Evolutionary conservation across 2,113 vertebrate genomes (phyloP).

Genomic region (Channa argus): DNA sequence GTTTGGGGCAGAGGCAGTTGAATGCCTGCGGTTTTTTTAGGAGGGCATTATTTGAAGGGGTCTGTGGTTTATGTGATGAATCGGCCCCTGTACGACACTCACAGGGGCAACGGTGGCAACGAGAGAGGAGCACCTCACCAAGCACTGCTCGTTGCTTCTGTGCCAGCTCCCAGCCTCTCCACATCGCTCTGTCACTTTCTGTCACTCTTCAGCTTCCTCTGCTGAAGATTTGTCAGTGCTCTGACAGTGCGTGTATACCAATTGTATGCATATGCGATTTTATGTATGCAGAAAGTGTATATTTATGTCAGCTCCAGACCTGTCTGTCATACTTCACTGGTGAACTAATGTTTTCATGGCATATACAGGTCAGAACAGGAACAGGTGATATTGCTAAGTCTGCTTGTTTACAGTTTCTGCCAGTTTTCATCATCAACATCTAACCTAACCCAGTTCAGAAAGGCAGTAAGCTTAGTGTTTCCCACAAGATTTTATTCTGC

Average conservation of each 20-base stretch:
- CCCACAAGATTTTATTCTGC: too few relatives aligned
- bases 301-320: background rate
- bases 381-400: background rate
- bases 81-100: background rate
- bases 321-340: slow-evolving; percentile 1
- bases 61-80: slow-evolving; percentile 20
- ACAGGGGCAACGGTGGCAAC: background rate
- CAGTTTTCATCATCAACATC: too few relatives aligned
- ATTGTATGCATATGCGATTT: slow-evolving; percentile 21
- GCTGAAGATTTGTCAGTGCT: slow-evolving; percentile 19
- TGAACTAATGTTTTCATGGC: slow-evolving; percentile 6
- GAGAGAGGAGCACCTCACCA: too few relatives aligned
- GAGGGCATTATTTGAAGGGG: slow-evolving; percentile 25
- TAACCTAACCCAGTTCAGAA: too few relatives aligned
- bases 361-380: background rate
- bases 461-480: too few relatives aligned
- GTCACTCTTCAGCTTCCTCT: slow-evolving; percentile 7
- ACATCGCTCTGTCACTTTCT: background rate
- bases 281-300: slow-evolving; percentile 21
- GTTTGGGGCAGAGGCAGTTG: slow-evolving; percentile 47
- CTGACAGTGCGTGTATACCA: slow-evolving; percentile 9
- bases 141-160: background rate
- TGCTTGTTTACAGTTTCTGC: background rate
- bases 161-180: background rate
- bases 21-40: slow-evolving; percentile 45